A percentile compares a stretch with the other conserved stretches of the same genome.
These are phyloP conservation scores for Melanophora roralis DNA, from an alignment of 2,888 invertebrate species.

Conservation along the genomic window DNA sequence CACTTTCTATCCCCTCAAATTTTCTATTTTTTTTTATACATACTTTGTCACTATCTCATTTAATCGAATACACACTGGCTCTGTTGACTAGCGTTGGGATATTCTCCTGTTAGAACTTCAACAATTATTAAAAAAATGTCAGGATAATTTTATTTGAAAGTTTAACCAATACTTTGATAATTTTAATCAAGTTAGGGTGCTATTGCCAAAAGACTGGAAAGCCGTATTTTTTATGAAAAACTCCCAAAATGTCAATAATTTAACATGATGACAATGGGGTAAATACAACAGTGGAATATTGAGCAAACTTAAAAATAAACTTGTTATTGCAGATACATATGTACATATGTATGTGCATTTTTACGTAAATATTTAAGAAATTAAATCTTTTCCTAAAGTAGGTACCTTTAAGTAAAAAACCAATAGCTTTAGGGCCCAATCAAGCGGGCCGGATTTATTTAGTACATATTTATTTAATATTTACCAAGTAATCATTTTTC, in stretches of 20 bases:
- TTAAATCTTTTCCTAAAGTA: too few species aligned
- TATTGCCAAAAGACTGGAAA: neutral
- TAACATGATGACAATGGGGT: too few species aligned
- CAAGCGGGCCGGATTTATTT: too few species aligned
- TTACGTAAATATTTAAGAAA: too few species aligned
- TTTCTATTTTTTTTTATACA: neutral
- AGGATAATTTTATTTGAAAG: slow-evolving; percentile 62
- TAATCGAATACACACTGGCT: slow-evolving; percentile 7
- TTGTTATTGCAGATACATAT: too few species aligned
- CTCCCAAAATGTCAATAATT: slow-evolving; percentile 6
- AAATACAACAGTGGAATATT: neutral
- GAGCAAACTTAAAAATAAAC: too few species aligned
- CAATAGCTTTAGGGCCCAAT: too few species aligned
- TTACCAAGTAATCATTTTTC: too few species aligned
- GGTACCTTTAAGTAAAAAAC: too few species aligned
- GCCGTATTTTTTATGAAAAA: neutral
- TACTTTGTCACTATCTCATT: slow-evolving; percentile 31
- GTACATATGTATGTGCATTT: too few species aligned
- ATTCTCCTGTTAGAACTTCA: slow-evolving; percentile 44
- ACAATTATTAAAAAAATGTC: slow-evolving; percentile 43
- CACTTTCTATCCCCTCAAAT: slow-evolving; percentile 25
- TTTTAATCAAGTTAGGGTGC: neutral
- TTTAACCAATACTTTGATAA: slow-evolving; percentile 62
- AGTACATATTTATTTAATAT: too few species aligned
- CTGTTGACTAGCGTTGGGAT: neutral